phyloP scores from a whole-genome alignment of 1,140 invertebrate genomes.

The Leptinotarsa texana region DNA sequence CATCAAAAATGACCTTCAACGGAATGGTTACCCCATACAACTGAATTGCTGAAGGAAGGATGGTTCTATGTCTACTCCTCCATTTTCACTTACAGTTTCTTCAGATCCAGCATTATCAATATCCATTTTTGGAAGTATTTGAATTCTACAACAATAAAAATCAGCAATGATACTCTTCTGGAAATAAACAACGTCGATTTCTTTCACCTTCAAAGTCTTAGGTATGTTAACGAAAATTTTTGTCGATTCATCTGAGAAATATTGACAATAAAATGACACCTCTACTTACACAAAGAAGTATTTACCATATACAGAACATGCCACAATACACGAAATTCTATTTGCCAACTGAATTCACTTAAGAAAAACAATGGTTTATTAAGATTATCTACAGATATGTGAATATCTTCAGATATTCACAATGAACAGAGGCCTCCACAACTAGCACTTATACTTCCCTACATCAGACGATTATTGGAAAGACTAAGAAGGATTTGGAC shows the following conservation, averaged over 20 bases:
- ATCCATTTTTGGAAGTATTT: conserved; percentile 57
- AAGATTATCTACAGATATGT: too few relatives aligned
- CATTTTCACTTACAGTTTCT: conserved; percentile 39
- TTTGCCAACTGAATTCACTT: neutral
- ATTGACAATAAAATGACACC: neutral
- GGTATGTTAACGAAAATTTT: neutral
- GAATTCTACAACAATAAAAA: neutral
- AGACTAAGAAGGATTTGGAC: too few relatives aligned
- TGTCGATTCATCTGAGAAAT: neutral
- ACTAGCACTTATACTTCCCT: too few relatives aligned
- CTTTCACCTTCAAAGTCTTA: neutral
- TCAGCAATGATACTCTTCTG: neutral
- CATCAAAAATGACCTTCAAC: too few relatives aligned
- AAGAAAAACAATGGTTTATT: too few relatives aligned
- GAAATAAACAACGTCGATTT: neutral
- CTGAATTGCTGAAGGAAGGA: conserved; percentile 90
- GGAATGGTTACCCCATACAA: conserved; percentile 63
- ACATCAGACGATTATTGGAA: too few relatives aligned
- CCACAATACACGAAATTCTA: neutral
- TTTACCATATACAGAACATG: neutral
- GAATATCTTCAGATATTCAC: too few relatives aligned
- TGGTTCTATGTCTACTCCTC: conserved; percentile 71
- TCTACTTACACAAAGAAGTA: neutral
- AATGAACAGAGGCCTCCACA: too few relatives aligned
- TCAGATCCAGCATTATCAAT: conserved; percentile 60